These are phyloP conservation scores for Apostichopus leukothele DNA, from an alignment of 53 echinoderm and acorn worm genomes.

Conservation along the genomic window DNA sequence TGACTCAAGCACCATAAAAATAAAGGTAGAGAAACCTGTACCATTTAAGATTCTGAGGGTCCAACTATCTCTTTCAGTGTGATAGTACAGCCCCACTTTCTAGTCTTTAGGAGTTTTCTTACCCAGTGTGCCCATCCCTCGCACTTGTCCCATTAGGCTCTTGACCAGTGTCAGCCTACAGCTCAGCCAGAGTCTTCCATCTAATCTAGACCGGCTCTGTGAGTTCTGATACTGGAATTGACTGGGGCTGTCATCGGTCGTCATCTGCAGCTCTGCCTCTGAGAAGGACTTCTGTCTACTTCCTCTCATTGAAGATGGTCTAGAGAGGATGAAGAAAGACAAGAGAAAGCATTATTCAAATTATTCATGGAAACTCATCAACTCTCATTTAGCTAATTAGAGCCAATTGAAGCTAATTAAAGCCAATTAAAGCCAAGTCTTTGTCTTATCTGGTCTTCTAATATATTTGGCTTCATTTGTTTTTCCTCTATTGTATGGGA, in stretches of 20 bases:
- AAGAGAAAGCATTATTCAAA: background rate
- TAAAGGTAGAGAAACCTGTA: no score
- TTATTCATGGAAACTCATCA: no score
- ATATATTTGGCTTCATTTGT: no score
- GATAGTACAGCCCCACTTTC: no score
- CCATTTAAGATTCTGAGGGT: no score
- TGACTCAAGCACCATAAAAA: no score
- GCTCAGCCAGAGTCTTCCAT: conserved; percentile 89
- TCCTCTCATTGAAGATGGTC: conserved; percentile 92
- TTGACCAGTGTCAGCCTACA: conserved; percentile 88
- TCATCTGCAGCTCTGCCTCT: conserved; percentile 41
- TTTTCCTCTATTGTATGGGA: no score
- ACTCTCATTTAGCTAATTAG: no score
- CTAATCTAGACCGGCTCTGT: conserved; percentile 90
- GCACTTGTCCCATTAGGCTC: conserved; percentile 76
- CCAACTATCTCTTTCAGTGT: no score
- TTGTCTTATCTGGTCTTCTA: no score
- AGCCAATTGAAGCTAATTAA: no score
- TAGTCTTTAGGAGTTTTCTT: background rate
- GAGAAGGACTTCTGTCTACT: conserved; percentile 53
- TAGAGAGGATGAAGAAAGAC: conserved; percentile 22
- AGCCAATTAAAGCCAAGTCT: no score
- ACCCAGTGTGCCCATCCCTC: conserved; percentile 79
- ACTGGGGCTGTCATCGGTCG: conserved; percentile 25
- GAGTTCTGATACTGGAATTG: conserved; percentile 95